Evolutionary conservation across 1,140 invertebrate genomes (phyloP).

Genomic region (Aphelinus atriplicis): DNA sequence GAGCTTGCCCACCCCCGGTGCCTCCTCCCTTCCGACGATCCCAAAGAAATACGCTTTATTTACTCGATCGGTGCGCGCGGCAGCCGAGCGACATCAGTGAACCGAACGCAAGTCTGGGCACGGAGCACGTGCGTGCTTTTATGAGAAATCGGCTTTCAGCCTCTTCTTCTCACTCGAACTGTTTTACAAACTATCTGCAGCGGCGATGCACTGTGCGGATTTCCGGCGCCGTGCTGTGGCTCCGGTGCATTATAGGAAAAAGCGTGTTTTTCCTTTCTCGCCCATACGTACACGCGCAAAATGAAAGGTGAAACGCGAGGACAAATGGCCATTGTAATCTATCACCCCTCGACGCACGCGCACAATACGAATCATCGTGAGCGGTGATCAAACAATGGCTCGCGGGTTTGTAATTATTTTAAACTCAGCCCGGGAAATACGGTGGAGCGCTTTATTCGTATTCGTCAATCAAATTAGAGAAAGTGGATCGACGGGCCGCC

Average conservation of each 20-base stretch:
- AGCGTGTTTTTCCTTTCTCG: not conserved
- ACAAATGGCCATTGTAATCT: slow-evolving; percentile 24
- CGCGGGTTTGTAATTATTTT: slow-evolving; percentile 23
- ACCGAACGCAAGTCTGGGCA: no score
- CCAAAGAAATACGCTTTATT: slow-evolving; percentile 65
- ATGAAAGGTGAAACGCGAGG: no score
- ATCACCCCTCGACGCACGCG: slow-evolving; percentile 5
- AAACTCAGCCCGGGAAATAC: not conserved
- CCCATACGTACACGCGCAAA: no score
- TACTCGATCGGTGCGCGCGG: slow-evolving; percentile 47
- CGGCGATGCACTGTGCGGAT: no score
- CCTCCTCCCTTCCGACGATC: slow-evolving; percentile 53
- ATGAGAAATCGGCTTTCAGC: no score
- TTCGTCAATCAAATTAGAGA: slow-evolving; percentile 33
- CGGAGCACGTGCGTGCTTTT: no score
- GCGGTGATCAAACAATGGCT: slow-evolving; percentile 22
- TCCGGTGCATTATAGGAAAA: no score
- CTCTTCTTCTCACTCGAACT: no score
- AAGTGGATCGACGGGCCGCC: not conserved
- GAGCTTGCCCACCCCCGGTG: slow-evolving; percentile 47
- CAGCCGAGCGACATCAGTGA: no score
- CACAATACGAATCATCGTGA: slow-evolving; percentile 6
- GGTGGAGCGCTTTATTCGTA: not conserved
- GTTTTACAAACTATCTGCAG: no score
- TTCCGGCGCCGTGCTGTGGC: no score